These are phyloP conservation scores for Accipiter cooperii DNA, from an alignment of 2,113 vertebrate species.

Conservation along the genomic window DNA sequence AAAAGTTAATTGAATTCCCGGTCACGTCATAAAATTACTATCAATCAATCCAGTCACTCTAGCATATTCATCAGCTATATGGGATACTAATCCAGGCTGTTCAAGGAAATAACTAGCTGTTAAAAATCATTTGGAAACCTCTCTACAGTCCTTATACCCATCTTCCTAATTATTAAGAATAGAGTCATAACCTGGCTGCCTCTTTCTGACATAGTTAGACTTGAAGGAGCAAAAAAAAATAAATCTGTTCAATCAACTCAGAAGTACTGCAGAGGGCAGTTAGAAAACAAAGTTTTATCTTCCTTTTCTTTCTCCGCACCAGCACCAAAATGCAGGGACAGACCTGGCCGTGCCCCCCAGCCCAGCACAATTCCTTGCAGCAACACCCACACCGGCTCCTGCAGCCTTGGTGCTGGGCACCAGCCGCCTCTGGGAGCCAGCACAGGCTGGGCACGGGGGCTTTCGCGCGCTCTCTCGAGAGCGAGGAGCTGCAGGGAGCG, in stretches of 20 bases:
- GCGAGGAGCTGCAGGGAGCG: not conserved
- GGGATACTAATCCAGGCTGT: not conserved
- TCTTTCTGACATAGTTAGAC: not conserved
- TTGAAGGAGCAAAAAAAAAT: not conserved
- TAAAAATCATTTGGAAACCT: not conserved
- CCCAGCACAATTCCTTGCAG: not conserved
- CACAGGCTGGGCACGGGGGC: fast-evolving
- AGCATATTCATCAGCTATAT: not conserved
- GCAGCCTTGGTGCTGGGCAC: not conserved
- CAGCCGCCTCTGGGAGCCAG: not conserved
- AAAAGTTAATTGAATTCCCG: not conserved
- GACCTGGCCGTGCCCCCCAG: not conserved
- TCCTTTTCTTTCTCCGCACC: not conserved
- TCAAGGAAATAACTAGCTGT: not conserved
- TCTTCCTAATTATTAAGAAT: not conserved
- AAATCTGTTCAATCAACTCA: not conserved
- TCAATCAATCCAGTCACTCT: not conserved
- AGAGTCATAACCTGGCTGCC: not conserved
- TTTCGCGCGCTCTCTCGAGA: fast-evolving
- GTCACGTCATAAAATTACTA: not conserved
- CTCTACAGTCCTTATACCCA: not conserved
- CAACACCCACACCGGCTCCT: not conserved
- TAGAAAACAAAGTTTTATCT: not conserved
- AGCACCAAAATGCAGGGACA: too few species aligned
- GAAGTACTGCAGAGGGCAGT: not conserved